Base-by-base conservation (phyloP, 2,113 vertebrate genomes). In the Rhinolophus sinicus region DNA sequence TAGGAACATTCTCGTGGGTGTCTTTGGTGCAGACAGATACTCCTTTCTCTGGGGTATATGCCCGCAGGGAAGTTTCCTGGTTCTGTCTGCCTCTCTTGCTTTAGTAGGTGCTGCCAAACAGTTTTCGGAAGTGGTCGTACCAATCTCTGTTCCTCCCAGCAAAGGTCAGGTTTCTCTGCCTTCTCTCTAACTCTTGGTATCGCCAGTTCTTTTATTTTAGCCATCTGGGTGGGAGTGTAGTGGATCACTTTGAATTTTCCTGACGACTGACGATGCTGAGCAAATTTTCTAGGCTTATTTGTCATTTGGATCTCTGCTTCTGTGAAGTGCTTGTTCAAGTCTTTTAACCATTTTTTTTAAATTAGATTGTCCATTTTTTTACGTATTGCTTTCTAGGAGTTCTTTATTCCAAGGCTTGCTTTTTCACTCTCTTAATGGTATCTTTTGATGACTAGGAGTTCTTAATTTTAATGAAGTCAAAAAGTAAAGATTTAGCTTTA, bases 121-220 rank as follows among this genome's bases (percentile, higher is more conserved):
- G 14, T 5, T 78, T 67, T 35, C 52, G 8, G 16, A 19, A 38
- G 69, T 14, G 28, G 47, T 33, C 8, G 1, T 15, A 2, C 15
- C 6, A 1, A n/a, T 50, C 28, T 52, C 8, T 5, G 0, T 0
- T 15, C 26, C 21, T 69, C 18, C 21, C 14, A 24, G 67, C 21
- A 11, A 2, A 30, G 5, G 58, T 33, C 50, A 38, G 65, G 26
- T 2, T 69, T 80, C 50, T 40, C 35, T 21, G 4, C 2, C 0
- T 40, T 13, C 76, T 62, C 56, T 35, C 54, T 9, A 28, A n/a
- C 8, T 1, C 6, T 33, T 38, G 47, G 14, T 7, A 0, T 47
- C 8, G 0, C 33, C 6, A 2, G 35, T 16, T 44, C 76, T 73
- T 62, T 16, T 16, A 8, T 21, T 50, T 58, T 3, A 18, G 72